Conservation (phyloP, 2,797 vertebrate genomes). For the Ctenochaetus hawaiiensis region DNA sequence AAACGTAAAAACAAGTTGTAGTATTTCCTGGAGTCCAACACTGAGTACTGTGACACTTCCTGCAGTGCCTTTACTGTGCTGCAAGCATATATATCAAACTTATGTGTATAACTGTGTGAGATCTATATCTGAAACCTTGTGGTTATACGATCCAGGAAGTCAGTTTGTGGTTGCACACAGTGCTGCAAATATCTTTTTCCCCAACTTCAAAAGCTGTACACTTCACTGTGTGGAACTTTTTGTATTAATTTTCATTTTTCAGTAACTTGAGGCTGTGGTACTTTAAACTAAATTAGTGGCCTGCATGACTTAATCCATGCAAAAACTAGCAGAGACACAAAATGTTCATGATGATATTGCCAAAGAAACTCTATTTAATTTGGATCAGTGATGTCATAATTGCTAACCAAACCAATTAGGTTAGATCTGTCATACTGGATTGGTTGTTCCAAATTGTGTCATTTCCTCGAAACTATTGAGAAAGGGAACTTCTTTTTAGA, state of each 20-base stretch:
- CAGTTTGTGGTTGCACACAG: not conserved
- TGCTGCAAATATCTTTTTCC: no score
- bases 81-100: no score
- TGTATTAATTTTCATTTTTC: not conserved
- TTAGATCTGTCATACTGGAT: not conserved
- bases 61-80: not conserved
- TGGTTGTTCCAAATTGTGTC: not conserved
- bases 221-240: not conserved
- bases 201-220: not conserved
- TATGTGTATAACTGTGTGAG: no score
- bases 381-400: not conserved
- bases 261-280: not conserved
- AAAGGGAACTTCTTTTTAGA: not conserved
- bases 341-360: not conserved
- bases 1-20: not conserved
- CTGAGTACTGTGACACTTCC: not conserved
- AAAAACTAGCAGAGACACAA: not conserved
- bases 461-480: not conserved
- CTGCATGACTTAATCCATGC: not conserved
- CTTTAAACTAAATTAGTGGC: not conserved
- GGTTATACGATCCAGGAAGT: not conserved
- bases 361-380: constrained; percentile 2
- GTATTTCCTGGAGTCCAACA: not conserved
- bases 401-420: not conserved
- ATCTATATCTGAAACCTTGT: no score